Evolutionary conservation across 2,888 invertebrate species (phyloP), one percentile per base, ranked within the genome.

Genomic region (Bibio marci): DNA sequence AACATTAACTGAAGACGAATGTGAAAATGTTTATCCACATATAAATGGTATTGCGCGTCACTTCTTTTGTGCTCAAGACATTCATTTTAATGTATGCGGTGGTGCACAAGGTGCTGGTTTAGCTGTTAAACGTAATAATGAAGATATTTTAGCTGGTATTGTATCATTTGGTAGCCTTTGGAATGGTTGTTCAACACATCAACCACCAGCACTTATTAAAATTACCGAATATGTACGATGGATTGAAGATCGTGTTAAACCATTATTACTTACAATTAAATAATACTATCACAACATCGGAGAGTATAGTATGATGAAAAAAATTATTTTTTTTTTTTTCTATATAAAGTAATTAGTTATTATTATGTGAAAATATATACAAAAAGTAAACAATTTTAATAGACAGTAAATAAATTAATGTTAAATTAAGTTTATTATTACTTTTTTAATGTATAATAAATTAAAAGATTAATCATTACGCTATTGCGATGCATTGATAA

Each of bases 61-160:
- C 14, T 33, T 30, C 27, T 38, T 32, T 14, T 38, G 38, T 32
- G 38, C 38, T 4, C 11, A 6, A 2, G 32, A 38, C 25, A 15
- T 12, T 12, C 26, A 38, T 32, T 32, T 32, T 14, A 38, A 31
- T 25, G 31, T 38, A 11, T 38, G 38, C 22, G 38, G 38, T 30
- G 38, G 38, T 10, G 32, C 31, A 14, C 38, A 38, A 33, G 38
- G 38, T 12, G 38, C 38, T n/a, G 38, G 26, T 11, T 32, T 38
- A 15, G 15, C 19, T 13, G 38, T 32, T 14, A 18, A 10, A 15
- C 25, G 22, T n/a, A 7, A 22, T 13, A 22, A 32, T 17, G 7
- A 17, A 18, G 28, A 28, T 12, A 17, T 37, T 5, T 32, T 32
- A 18, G 30, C 30, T 30, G 37, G 37, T 5, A 30, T 37, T n/a